Base-by-base conservation (phyloP, 2,113 vertebrate species). In the Trinectes maculatus region DNA sequence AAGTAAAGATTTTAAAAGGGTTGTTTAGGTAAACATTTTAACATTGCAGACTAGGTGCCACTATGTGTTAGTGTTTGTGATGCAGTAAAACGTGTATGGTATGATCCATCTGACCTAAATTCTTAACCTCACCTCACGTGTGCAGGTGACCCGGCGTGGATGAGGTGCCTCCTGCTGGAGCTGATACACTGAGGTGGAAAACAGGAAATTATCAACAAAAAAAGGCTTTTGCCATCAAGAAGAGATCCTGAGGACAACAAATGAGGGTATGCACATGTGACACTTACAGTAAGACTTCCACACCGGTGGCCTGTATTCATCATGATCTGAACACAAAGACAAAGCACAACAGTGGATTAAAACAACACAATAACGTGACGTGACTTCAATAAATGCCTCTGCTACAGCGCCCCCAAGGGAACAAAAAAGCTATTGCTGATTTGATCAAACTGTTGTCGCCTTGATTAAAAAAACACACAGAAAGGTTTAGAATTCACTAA, bases 101-200 rank as follows among this genome's bases (percentile, higher is more conserved):
- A n/a, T n/a, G n/a, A n/a, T n/a, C n/a, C n/a, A n/a, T n/a, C n/a
- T n/a, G n/a, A n/a, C n/a, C n/a, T n/a, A n/a, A n/a, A n/a, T n/a
- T n/a, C n/a, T n/a, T n/a, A n/a, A n/a, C 12, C 86, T 91, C 51
- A 93, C 92, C 89, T 93, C 92, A 68, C 73, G 80, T 43, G 83
- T 88, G 64, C 92, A 93, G 51, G 92, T 93, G 86, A 93, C 36
- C 69, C 92, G 93, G 73, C 97, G 93, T 49, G 98, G 98, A 79
- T 99, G 97, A 11, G 98, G 96, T 42, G 98, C 98, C 93, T 99
- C 98, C 90, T 99, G 98, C 83, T 99, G 98, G 77, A 99, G 91
- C 85, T 99, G 98, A 89, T 99, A 99, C 71, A 99, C 98, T 99
- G 49, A 2, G 44, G 87, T n/a, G 7, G 42, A 21, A 21, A 15